Percentiles rank a stretch among this genome's conserved stretches.
phyloP scores from a whole-genome alignment of 2,888 invertebrate genomes.

The Sthenelais limicola region DNA sequence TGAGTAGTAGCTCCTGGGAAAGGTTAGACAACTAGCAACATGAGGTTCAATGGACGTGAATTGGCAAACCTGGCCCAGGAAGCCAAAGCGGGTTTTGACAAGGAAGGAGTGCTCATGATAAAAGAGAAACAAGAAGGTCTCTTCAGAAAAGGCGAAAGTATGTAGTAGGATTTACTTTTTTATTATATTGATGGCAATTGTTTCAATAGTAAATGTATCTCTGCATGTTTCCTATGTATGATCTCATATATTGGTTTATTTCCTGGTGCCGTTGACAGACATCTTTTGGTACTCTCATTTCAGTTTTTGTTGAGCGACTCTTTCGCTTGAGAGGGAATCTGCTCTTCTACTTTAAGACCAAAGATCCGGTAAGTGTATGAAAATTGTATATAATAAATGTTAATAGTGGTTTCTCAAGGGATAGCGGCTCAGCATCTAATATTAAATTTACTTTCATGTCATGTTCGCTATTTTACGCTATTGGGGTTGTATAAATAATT shows the following conservation, averaged over 20 bases:
- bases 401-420: neutral
- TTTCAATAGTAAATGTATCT: too few relatives aligned
- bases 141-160: conserved; percentile 89
- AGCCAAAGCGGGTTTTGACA: conserved; percentile 90
- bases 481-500: neutral
- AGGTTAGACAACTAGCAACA: conserved; percentile 71
- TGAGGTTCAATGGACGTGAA: conserved; percentile 94
- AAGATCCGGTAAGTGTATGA: conserved; percentile 78
- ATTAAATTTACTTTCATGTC: neutral
- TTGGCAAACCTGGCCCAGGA: conserved; percentile 88
- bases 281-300: conserved; percentile 56
- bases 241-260: too few relatives aligned
- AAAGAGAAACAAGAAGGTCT: conserved; percentile 92
- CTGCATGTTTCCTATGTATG: too few relatives aligned
- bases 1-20: too few relatives aligned
- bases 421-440: neutral
- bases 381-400: neutral
- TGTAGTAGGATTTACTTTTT: conserved; percentile 62
- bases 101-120: conserved; percentile 89
- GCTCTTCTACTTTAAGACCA: conserved; percentile 91
- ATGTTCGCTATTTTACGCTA: conserved; percentile 25
- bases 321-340: conserved; percentile 93
- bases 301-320: conserved; percentile 88
- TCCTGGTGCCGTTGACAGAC: too few relatives aligned
- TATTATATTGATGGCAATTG: neutral